phyloP scores from a whole-genome alignment of 2,113 vertebrate species.

The Neolamprologus hecqui region DNA sequence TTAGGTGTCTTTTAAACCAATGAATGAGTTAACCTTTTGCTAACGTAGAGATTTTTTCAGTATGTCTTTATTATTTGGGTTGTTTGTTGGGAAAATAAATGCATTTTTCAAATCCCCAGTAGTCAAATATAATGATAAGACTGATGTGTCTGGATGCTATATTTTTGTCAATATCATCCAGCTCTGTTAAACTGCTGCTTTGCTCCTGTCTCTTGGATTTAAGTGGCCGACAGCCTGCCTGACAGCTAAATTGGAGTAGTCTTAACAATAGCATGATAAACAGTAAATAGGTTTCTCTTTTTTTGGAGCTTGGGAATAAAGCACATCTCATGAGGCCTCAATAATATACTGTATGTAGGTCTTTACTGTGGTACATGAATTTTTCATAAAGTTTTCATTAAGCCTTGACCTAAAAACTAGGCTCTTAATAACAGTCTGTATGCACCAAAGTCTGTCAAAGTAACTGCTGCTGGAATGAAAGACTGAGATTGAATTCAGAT shows the following conservation, averaged over 20 bases:
- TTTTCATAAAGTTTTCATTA: slow-evolving; percentile 24
- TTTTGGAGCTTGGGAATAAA: not conserved
- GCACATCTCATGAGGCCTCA: slow-evolving; percentile 27
- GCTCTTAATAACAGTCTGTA: not conserved
- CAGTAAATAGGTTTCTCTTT: not conserved
- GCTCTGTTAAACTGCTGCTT: not conserved
- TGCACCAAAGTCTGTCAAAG: not conserved
- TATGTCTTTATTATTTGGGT: not conserved
- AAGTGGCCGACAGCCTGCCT: not conserved
- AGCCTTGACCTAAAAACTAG: not conserved
- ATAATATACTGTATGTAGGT: slow-evolving; percentile 35
- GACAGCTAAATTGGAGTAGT: not conserved
- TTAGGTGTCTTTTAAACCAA: not conserved
- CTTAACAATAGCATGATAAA: not conserved
- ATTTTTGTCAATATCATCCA: not conserved
- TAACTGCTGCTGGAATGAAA: not conserved
- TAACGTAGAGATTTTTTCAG: not conserved
- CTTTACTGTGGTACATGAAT: slow-evolving; percentile 16
- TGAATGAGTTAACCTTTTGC: not conserved
- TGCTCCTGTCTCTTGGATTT: not conserved
- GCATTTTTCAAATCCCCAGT: not conserved
- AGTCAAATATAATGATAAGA: not conserved
- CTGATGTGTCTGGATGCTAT: not conserved
- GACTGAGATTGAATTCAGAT: not conserved
- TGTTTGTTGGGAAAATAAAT: not conserved